Evolutionary conservation across 2,113 vertebrate genomes (phyloP).

Genomic region (Melanostigma gelatinosum): DNA sequence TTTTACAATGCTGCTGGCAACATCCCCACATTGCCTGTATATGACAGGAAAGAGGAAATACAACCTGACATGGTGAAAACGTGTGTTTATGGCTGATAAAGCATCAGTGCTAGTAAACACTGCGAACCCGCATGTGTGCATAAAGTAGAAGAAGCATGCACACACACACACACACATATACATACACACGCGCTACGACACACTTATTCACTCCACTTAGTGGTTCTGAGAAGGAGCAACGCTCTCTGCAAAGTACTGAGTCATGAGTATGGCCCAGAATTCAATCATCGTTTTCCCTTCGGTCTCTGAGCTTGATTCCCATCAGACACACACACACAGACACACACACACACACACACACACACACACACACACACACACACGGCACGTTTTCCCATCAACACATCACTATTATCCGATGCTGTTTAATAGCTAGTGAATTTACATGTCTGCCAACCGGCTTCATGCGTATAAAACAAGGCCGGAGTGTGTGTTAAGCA

Average conservation of each 20-base stretch:
- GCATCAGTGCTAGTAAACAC: constrained; percentile 30
- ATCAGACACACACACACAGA: constrained; percentile 28
- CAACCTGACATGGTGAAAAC: constrained; percentile 3
- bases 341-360: constrained; percentile 19
- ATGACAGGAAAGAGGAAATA: constrained; percentile 50
- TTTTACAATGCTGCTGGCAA: constrained; percentile 31
- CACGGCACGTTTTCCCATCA: constrained; percentile 34
- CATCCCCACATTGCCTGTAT: constrained; percentile 20
- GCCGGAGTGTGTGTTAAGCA: background rate
- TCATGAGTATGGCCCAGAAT: constrained; percentile 61
- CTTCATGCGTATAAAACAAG: constrained; percentile 23
- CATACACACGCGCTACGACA: background rate
- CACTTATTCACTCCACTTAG: constrained; percentile 58
- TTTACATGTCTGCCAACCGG: constrained; percentile 22
- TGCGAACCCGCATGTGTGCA: constrained; percentile 5
- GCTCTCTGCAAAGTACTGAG: constrained; percentile 58
- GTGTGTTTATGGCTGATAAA: constrained; percentile 32
- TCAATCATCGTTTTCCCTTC: constrained; percentile 57
- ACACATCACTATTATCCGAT: constrained; percentile 26
- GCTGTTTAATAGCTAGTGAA: constrained; percentile 45
- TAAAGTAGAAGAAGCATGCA: constrained; percentile 6
- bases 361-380: background rate
- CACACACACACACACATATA: background rate
- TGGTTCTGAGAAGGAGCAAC: constrained; percentile 55
- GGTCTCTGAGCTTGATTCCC: constrained; percentile 43